These are phyloP conservation scores for Laticauda colubrina DNA, from an alignment of 2,113 vertebrate species.

Conservation along the genomic window DNA sequence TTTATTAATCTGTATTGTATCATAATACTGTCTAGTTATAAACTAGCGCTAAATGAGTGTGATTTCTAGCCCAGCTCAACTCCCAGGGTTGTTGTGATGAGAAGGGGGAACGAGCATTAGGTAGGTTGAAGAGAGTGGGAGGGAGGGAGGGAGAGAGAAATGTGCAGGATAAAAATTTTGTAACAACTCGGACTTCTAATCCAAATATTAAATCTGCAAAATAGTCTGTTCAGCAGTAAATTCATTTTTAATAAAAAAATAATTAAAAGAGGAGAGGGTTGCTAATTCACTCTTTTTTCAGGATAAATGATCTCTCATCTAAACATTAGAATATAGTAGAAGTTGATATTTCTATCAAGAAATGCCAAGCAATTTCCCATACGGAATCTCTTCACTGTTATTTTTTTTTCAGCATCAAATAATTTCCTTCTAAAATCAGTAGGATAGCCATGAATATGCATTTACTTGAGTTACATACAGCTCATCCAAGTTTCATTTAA, in stretches of 20 bases:
- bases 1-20: background rate
- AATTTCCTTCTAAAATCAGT: background rate
- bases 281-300: background rate
- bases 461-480: conserved; percentile 29
- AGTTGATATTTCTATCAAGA: background rate
- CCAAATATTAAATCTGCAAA: background rate
- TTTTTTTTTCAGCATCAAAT: background rate
- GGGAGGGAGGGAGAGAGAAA: background rate
- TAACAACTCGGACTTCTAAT: background rate
- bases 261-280: background rate
- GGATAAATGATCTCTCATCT: background rate
- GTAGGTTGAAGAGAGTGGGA: background rate
- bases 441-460: conserved; percentile 11
- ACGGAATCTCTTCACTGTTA: background rate
- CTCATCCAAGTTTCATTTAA: conserved; percentile 41
- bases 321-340: background rate
- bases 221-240: background rate
- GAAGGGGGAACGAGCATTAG: background rate
- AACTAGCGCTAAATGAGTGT: background rate
- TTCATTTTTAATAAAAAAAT: background rate
- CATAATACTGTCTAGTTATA: background rate
- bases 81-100: background rate
- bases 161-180: background rate
- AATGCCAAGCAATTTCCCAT: background rate
- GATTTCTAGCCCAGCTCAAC: background rate